Conservation (phyloP, 2,888 invertebrate species). For the Prenolepis imparis region DNA sequence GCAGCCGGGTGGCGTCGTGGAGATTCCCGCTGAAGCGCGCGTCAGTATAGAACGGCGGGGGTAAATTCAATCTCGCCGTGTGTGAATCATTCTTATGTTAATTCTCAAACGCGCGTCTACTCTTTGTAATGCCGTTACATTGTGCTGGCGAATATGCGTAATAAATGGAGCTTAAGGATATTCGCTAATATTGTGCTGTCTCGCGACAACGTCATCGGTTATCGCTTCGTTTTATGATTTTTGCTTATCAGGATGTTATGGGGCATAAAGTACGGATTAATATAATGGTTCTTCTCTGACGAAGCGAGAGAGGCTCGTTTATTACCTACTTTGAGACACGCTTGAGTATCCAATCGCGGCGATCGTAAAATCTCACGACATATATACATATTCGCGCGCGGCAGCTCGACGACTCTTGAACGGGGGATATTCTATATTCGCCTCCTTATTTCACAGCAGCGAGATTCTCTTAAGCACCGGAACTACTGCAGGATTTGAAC, state of each 20-base stretch:
- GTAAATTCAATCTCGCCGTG: slow-evolving; percentile 7
- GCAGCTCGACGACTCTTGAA: background rate
- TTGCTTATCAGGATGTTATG: background rate
- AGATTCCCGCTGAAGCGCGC: slow-evolving; percentile 19
- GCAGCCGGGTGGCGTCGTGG: slow-evolving; percentile 8
- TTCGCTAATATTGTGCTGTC: background rate
- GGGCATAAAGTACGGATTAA: slow-evolving; percentile 22
- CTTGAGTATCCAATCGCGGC: background rate
- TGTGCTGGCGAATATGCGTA: too few species aligned
- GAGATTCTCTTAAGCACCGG: slow-evolving; percentile 69
- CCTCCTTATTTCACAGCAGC: slow-evolving; percentile 50
- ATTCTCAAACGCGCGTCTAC: slow-evolving; percentile 1
- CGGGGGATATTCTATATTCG: background rate
- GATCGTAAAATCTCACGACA: slow-evolving; percentile 27
- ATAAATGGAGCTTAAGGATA: background rate
- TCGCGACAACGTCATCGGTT: background rate
- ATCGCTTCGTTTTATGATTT: background rate
- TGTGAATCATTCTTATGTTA: slow-evolving; percentile 34
- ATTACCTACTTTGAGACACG: slow-evolving; percentile 2
- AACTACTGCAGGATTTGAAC: slow-evolving; percentile 71
- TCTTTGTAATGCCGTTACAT: slow-evolving; percentile 8
- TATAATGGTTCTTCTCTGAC: background rate
- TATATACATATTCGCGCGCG: background rate
- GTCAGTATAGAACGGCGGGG: background rate
- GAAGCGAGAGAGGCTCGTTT: background rate